Base-by-base conservation (phyloP, 2,888 invertebrate species). In the Corythucha ciliata region DNA sequence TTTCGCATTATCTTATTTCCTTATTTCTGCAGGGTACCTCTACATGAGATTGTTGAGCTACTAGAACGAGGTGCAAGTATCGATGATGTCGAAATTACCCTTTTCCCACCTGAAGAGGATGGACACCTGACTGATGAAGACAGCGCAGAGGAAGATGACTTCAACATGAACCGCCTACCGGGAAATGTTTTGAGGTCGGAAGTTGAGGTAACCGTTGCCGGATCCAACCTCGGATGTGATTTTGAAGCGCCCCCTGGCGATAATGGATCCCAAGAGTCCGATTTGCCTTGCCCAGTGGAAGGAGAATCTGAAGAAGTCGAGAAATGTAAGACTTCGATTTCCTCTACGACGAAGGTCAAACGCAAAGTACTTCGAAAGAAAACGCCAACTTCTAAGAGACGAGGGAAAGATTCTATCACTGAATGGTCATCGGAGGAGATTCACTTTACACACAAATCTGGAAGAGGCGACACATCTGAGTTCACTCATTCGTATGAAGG, bases 21-120 rank as follows among this genome's bases (percentile, higher is more conserved):
- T n/a, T n/a, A n/a, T 32, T 42, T 14, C 33, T 49, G 29, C 26
- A 50, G 50, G 26, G 14, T 50, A 22, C 50, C 50, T 12, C 25
- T 50, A 16, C 33, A 50, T 24, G 37, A 50, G 10, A 18, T 42
- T 2, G 33, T 50, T 4, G 7, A 12, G 6, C 25, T 41, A 2
- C 42, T 50, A 8, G 50, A 50, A 33, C 12, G 10, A 8, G 50
- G 44, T 34, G 34, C 16, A 2, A 34, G 44, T 22, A 12, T 72
- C 58, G 69, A 74, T 47, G 75, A 36, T 10, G 22, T 36, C 22
- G 36, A 36, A 10, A 36, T 36, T 10, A 36, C 36, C 36, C 12
- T 36, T 20, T 36, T 36, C 12, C 36, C 36, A 21, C 36, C 36
- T 36, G n/a, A n/a, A n/a, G 47, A 46, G 24, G 47, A 48, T 8